Evolutionary conservation across 2,888 invertebrate genomes (phyloP).

Genomic region (Ormyrus pomaceus): DNA sequence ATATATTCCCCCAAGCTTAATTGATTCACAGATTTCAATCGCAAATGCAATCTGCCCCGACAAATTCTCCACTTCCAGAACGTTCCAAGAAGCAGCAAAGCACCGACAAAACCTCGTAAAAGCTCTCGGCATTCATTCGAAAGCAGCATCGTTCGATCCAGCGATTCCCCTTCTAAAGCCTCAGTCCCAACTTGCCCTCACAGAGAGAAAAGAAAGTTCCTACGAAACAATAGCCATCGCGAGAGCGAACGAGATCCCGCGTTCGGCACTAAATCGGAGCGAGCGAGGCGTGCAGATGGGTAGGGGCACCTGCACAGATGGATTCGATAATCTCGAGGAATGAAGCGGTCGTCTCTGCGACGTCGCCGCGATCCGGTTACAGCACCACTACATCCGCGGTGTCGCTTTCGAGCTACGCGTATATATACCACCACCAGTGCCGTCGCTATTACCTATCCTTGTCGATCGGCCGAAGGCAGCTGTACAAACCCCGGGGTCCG

Average conservation of each 20-base stretch:
- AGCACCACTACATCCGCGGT: background rate
- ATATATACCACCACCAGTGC: background rate
- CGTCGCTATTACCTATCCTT: background rate
- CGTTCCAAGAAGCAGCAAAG: too few species aligned
- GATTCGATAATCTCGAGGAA: conserved; percentile 35
- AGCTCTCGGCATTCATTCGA: background rate
- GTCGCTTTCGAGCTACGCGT: background rate
- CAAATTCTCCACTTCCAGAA: too few species aligned
- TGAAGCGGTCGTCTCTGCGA: background rate
- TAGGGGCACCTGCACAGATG: conserved; percentile 13
- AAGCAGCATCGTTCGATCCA: background rate
- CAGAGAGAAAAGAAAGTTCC: background rate
- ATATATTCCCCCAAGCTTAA: too few species aligned
- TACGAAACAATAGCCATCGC: background rate
- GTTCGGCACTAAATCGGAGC: background rate
- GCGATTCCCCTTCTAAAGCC: background rate
- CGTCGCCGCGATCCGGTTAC: background rate
- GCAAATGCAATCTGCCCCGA: too few species aligned
- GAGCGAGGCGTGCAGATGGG: background rate
- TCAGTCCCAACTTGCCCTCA: background rate
- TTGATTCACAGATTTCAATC: too few species aligned
- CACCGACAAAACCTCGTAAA: background rate
- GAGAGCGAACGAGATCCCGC: background rate
- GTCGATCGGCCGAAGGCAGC: background rate
- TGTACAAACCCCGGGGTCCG: background rate